phyloP scores from a whole-genome alignment of 1,140 invertebrate species.

The Solenopsis fugax region DNA sequence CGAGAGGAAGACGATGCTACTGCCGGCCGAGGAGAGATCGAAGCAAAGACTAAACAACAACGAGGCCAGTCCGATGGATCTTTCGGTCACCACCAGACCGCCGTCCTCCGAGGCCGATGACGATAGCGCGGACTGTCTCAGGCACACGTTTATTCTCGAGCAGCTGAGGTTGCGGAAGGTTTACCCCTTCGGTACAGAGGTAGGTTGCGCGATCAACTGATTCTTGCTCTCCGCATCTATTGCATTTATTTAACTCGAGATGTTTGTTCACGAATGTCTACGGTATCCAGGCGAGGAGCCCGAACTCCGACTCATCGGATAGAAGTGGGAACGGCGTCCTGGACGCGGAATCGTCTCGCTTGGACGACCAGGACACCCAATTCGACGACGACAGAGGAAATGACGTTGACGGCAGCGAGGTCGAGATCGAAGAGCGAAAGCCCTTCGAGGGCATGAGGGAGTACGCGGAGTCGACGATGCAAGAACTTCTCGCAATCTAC shows the following conservation, averaged over 20 bases:
- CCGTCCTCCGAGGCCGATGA: conserved; percentile 83
- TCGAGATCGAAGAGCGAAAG: conserved; percentile 79
- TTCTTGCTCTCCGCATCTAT: neutral
- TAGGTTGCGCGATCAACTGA: conserved; percentile 63
- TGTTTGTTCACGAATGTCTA: neutral
- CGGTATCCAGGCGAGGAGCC: conserved; percentile 81
- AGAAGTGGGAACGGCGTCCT: conserved; percentile 82
- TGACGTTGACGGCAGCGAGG: conserved; percentile 72
- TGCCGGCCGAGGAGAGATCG: conserved; percentile 78
- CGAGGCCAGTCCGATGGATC: conserved; percentile 85
- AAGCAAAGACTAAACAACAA: conserved; percentile 85
- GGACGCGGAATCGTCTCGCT: conserved; percentile 78
- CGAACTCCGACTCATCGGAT: conserved; percentile 84
- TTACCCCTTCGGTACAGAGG: conserved; percentile 84
- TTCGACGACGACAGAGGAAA: conserved; percentile 82
- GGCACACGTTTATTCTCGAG: conserved; percentile 85
- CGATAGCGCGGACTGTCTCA: conserved; percentile 84
- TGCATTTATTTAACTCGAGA: neutral
- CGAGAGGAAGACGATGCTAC: conserved; percentile 83
- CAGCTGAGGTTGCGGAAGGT: conserved; percentile 84
- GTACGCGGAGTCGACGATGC: conserved; percentile 89
- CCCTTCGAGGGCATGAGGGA: conserved; percentile 87
- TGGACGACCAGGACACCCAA: conserved; percentile 80
- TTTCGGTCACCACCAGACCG: conserved; percentile 84
- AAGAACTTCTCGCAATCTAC: conserved; percentile 89